Base-by-base conservation (phyloP, 2,888 invertebrate species). In the Tachina grossa region DNA sequence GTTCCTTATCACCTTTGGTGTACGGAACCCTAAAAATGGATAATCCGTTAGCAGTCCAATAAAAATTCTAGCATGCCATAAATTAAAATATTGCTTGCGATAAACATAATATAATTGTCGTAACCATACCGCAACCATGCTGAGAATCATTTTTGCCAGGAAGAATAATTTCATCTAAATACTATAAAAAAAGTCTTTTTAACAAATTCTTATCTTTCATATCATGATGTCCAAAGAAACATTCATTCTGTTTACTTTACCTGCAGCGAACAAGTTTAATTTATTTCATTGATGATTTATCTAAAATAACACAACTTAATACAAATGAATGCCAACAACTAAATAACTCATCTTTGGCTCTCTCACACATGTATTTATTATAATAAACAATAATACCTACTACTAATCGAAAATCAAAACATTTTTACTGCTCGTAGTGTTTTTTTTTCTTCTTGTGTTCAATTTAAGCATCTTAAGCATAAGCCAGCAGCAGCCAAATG, bases 261-360 rank as follows among this genome's bases (percentile, higher is more conserved):
- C 6, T 14, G 41, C 10, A 14, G 16, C 11, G 16, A 51, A 51
- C 51, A 19, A 51, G 49, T 68, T 51, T 41, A 51, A 16, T 45
- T 69, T 55, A 55, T 55, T 41, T 55, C 45, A 39, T 68, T 41
- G 8, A 16, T 22, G 41, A 43, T 69, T 69, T 43, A 55, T 69
- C 55, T 69, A 14, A 69, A 69, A 69, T 9, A 19, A 69, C 9
- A 69, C 55, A 55, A 43, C 8, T 55, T 69, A 69, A 69, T 69
- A 31, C 45, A 22, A 57, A 43, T 47, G 57, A 47, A 59, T 22
- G 22, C 45, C 71, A 57, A 43, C 71, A 57, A 57, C 47, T 14
- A 49, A 59, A 57, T 57, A 71, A 31, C 57, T 71, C 71, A 59
- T 47, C 22, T 59, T 16, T 59, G 47, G 3, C 59, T 14, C 14